Conservation (phyloP, 2,888 invertebrate genomes). For the Bedellia somnulentella region DNA sequence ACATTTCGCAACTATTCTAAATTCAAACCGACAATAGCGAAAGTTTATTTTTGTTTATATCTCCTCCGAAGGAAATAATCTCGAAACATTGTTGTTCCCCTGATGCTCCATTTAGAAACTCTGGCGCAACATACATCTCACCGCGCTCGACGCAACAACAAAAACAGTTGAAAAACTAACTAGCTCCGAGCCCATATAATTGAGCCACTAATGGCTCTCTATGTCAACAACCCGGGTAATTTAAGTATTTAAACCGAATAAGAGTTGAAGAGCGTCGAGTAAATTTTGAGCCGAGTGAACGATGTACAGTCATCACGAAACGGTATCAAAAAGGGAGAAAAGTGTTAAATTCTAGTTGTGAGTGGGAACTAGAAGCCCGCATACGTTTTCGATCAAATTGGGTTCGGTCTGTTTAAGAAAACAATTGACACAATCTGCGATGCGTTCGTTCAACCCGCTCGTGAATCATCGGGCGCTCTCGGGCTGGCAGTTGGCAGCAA, state of each 20-base stretch:
- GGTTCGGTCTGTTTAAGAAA: slow-evolving; percentile 37
- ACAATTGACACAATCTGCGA: slow-evolving; percentile 41
- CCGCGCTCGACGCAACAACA: slow-evolving; percentile 4
- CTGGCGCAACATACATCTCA: slow-evolving; percentile 4
- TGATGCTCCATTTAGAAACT: slow-evolving; percentile 5
- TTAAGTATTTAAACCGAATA: slow-evolving; percentile 5
- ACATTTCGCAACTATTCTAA: slow-evolving; percentile 50
- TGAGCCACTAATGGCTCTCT: slow-evolving; percentile 6
- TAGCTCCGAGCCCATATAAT: slow-evolving; percentile 8
- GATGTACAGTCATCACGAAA: slow-evolving; percentile 8
- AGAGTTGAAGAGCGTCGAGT: slow-evolving; percentile 1
- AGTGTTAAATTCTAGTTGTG: slow-evolving; percentile 7
- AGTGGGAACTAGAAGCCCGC: slow-evolving; percentile 25
- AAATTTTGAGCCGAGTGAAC: slow-evolving; percentile 15
- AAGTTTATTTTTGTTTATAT: neutral
- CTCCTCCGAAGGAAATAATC: slow-evolving; percentile 4
- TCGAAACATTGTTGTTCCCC: slow-evolving; percentile 5
- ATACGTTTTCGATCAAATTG: slow-evolving; percentile 16
- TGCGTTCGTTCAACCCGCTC: slow-evolving; percentile 38
- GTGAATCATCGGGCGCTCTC: slow-evolving; percentile 39
- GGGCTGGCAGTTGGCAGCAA: slow-evolving; percentile 33
- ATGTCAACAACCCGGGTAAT: slow-evolving; percentile 9
- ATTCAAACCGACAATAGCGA: slow-evolving; percentile 16
- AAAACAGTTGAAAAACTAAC: slow-evolving; percentile 8
- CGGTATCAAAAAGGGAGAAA: too few species aligned